A percentile compares a stretch with the other conserved stretches of the same genome.
Conservation (phyloP, 2,113 vertebrate genomes). For the Entelurus aequoreus region DNA sequence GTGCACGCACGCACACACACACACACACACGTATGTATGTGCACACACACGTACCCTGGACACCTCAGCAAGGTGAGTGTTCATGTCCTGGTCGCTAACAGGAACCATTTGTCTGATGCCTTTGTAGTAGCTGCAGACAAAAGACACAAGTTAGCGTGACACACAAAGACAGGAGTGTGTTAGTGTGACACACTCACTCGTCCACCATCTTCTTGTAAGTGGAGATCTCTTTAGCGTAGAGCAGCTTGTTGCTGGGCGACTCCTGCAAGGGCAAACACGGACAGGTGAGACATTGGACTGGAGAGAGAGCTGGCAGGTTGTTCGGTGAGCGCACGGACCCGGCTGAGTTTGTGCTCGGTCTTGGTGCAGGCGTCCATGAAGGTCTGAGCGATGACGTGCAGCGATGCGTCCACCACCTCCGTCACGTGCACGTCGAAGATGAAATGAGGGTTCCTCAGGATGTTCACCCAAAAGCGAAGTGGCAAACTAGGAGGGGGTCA, state of each 20-base stretch:
- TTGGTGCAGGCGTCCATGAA: slow-evolving; percentile 99
- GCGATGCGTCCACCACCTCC: slow-evolving; percentile 90
- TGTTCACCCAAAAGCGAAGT: slow-evolving; percentile 94
- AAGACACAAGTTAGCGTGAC: slow-evolving; percentile 3
- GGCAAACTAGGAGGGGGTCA: slow-evolving; percentile 76
- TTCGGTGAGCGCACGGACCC: slow-evolving; percentile 66
- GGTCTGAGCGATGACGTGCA: slow-evolving; percentile 95
- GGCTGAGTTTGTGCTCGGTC: slow-evolving; percentile 95
- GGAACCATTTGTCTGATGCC: slow-evolving; percentile 92
- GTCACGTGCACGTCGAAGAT: slow-evolving; percentile 92
- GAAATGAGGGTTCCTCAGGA: slow-evolving; percentile 94
- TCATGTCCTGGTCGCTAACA: slow-evolving; percentile 98
- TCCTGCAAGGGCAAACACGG: slow-evolving; percentile 67
- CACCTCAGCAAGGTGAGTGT: slow-evolving; percentile 94
- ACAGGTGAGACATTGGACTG: not conserved
- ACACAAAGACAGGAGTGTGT: not conserved
- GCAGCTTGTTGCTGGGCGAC: slow-evolving; percentile 96
- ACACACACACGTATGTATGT: not conserved
- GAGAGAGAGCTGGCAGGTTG: not conserved
- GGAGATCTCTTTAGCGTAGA: slow-evolving; percentile 96
- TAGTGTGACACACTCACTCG: slow-evolving; percentile 79
- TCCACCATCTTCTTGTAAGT: slow-evolving; percentile 99
- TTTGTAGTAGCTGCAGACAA: slow-evolving; percentile 80
- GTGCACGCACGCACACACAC: not conserved
- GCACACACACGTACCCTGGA: slow-evolving; percentile 77